Conservation (phyloP, 1,140 invertebrate genomes). For the Acyrthosiphon pisum region DNA sequence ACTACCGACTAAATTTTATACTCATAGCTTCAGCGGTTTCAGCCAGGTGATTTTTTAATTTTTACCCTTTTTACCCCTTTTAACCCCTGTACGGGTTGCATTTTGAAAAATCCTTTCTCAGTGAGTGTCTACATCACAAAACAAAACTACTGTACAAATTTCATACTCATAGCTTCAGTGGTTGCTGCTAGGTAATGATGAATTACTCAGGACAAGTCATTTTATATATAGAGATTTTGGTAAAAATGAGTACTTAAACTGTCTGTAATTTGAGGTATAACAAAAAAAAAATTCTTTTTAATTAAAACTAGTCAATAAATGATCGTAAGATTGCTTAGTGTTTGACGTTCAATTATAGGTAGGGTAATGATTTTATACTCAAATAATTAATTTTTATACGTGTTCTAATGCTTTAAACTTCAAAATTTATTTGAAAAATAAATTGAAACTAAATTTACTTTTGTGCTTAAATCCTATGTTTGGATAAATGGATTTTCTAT, state of each 20-base stretch:
- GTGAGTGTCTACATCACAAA: too few species aligned
- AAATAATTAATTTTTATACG: not conserved
- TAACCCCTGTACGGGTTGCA: too few species aligned
- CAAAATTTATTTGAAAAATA: not conserved
- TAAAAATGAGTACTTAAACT: not conserved
- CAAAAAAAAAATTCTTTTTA: not conserved
- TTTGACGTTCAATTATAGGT: not conserved
- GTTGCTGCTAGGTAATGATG: too few species aligned
- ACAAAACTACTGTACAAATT: too few species aligned
- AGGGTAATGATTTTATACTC: not conserved
- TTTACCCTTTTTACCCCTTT: too few species aligned
- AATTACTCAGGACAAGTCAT: too few species aligned
- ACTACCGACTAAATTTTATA: too few species aligned
- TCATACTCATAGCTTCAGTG: too few species aligned
- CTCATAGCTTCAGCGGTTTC: too few species aligned
- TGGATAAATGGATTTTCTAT: not conserved
- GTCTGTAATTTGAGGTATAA: not conserved
- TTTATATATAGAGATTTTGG: too few species aligned
- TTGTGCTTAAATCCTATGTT: not conserved
- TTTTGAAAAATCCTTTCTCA: too few species aligned
- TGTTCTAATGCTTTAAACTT: not conserved
- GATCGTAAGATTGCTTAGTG: not conserved
- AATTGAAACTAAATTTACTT: not conserved
- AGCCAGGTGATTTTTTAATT: too few species aligned
- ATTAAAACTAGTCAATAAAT: not conserved